Base-by-base conservation (phyloP, 2,113 vertebrate genomes). In the Agapornis roseicollis region DNA sequence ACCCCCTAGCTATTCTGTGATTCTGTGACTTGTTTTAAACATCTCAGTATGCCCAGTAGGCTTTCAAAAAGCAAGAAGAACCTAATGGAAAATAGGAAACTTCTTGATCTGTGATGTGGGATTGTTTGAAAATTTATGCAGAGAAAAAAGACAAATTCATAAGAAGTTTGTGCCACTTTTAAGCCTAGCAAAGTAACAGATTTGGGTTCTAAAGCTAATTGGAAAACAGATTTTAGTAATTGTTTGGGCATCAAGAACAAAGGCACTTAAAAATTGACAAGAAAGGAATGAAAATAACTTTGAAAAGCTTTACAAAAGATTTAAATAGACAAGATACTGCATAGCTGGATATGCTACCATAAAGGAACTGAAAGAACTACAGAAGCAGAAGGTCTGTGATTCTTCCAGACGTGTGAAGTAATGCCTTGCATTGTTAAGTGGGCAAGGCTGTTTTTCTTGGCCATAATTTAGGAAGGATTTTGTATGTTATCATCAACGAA, bases 361-460 rank as follows among this genome's bases (percentile, higher is more conserved):
- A 85, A 82, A 82, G 49, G 31, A 82, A 41, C 42, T 80, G 56
- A 79, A 93, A 87, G 58, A 69, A 55, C 63, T 82, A 68, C 35
- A 49, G 63, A 80, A 76, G 71, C 25, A 63, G 85, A 85, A 95
- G 70, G 17, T 85, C 61, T 73, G 53, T 68, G 70, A 80, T 85
- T 93, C 74, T 88, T 95, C 52, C 66, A 91, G 74, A 68, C 0
- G 0, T 52, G 53, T 96, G 74, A 91, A 95, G 88, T 85, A 97
- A 95, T 72, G 74, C 41, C 53, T 88, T 91, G 49, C 79, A 83
- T 79, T 97, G 85, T 93, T 91, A 70, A 58, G 24, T 90, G 68
- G 76, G 82, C 58, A 95, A 76, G 68, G 37, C 71, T 93, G 63
- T 94, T 96, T 93, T 88, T 88, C 90, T 93, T 97, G 92, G 90